Percentiles rank a stretch among this genome's conserved stretches.
phyloP scores from a whole-genome alignment of 2,113 vertebrate species.

The Thermophis baileyi region DNA sequence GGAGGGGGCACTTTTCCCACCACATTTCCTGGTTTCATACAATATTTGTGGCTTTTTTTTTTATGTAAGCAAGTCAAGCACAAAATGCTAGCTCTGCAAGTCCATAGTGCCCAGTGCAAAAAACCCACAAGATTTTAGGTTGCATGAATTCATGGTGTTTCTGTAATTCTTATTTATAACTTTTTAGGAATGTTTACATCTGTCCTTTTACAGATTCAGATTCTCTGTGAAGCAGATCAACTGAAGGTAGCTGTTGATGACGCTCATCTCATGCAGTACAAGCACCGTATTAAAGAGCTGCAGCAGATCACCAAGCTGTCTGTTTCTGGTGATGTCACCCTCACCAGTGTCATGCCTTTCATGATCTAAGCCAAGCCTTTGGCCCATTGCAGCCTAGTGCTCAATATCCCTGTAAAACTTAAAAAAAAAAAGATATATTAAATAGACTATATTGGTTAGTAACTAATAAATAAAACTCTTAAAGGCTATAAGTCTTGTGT shows the following conservation, averaged over 20 bases:
- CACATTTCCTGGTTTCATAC: neutral
- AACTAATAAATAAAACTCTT: neutral
- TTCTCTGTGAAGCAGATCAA: constrained; percentile 54
- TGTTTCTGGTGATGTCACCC: constrained; percentile 53
- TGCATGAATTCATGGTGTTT: neutral
- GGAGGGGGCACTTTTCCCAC: neutral
- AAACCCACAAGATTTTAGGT: neutral
- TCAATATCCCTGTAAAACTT: neutral
- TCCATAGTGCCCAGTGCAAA: neutral
- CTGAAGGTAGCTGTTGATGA: constrained; percentile 63
- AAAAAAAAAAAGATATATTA: too few species aligned
- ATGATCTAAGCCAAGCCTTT: constrained; percentile 15
- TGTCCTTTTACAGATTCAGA: constrained; percentile 54
- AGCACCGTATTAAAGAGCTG: constrained; percentile 58
- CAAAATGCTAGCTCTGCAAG: neutral
- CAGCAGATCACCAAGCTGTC: constrained; percentile 42
- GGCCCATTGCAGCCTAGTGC: neutral
- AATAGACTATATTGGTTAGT: neutral
- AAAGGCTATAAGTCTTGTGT: neutral
- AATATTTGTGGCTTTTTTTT: neutral
- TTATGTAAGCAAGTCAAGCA: neutral
- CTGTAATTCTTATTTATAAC: neutral
- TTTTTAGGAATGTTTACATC: neutral
- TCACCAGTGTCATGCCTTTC: constrained; percentile 24
- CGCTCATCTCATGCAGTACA: constrained; percentile 55